Evolutionary conservation across 2,797 vertebrate species (phyloP), one percentile per base, ranked within the genome.

Genomic region (Pseudochaenichthys georgianus): DNA sequence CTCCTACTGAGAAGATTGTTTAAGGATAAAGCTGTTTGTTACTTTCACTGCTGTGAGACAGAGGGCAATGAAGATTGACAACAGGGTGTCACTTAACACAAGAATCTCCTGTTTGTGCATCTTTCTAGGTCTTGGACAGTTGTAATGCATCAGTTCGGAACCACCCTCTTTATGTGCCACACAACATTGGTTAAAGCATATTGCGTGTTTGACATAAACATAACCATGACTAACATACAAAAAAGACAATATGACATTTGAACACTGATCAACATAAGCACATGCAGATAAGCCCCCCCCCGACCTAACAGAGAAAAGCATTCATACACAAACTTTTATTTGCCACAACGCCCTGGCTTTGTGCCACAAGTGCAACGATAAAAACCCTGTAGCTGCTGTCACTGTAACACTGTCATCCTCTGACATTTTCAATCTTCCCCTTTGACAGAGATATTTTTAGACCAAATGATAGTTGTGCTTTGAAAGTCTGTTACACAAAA

Each of bases 391-490:
- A 89, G 87, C 87, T 66, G 69, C 84, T 77, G 84, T 83, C 86
- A 81, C 74, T 83, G 76, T 85, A 77, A 78, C 58, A 42, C 19
- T 51, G 9, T 87, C 80, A 66, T 73, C 83, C 55, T 68, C 55
- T 85, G 84, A 90, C 87, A 83, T 91, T 83, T 87, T 88, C 90
- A 90, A 84, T 91, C 89, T 87, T 89, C 80, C 73, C 59, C 43
- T 87, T 61, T 86, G 88, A 88, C 86, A 72, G 78, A 80, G 64
- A 85, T 90, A 89, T 92, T 90, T 89, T 90, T 80, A 85, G 83
- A 62, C 70, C 72, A 70, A 83, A 81, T 75, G 64, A 62, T 81
- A 54, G 70, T 78, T 78, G 71, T 82, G 58, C 60, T 85, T 90
- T 85, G 83, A 89, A 88, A 77, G 77, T 50, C 15, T 78, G 58